These are phyloP conservation scores for Acrocephalus scirpaceus DNA, from an alignment of 2,797 vertebrate genomes.

Conservation along the genomic window DNA sequence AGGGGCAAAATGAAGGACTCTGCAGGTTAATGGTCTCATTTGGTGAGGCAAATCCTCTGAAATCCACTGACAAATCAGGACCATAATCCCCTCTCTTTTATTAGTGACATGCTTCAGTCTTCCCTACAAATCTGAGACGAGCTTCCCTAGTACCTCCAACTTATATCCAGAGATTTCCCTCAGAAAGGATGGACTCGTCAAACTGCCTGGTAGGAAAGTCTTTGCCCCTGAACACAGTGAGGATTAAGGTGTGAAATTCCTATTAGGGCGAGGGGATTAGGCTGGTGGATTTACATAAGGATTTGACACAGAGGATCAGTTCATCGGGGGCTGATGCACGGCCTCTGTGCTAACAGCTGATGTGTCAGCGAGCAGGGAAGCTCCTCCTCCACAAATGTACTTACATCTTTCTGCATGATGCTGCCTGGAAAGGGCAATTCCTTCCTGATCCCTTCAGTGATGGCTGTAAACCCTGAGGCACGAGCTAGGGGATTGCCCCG, in stretches of 20 bases:
- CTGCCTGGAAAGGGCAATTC: neutral
- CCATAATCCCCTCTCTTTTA: constrained; percentile 10
- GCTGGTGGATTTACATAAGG: constrained; percentile 35
- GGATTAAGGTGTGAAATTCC: constrained; percentile 63
- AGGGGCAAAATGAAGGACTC: neutral
- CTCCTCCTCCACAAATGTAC: neutral
- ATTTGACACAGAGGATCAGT: constrained; percentile 26
- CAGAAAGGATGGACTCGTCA: neutral
- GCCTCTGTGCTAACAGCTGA: neutral
- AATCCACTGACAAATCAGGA: constrained; percentile 41
- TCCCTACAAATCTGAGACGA: neutral
- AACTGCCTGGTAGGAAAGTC: neutral
- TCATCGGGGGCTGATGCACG: neutral
- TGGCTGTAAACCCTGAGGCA: neutral
- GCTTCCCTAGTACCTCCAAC: neutral
- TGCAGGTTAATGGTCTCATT: neutral
- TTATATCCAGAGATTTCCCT: neutral
- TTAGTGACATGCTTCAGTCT: neutral
- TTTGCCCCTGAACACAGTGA: neutral
- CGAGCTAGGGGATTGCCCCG: neutral
- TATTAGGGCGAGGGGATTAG: constrained; percentile 41
- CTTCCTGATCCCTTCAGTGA: neutral
- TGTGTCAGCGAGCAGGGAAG: neutral
- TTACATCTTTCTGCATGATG: neutral
- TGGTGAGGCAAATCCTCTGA: constrained; percentile 40